A percentile compares a stretch with the other conserved stretches of the same genome.
phyloP scores from a whole-genome alignment of 2,113 vertebrate genomes.

The Nycticorax nycticorax region DNA sequence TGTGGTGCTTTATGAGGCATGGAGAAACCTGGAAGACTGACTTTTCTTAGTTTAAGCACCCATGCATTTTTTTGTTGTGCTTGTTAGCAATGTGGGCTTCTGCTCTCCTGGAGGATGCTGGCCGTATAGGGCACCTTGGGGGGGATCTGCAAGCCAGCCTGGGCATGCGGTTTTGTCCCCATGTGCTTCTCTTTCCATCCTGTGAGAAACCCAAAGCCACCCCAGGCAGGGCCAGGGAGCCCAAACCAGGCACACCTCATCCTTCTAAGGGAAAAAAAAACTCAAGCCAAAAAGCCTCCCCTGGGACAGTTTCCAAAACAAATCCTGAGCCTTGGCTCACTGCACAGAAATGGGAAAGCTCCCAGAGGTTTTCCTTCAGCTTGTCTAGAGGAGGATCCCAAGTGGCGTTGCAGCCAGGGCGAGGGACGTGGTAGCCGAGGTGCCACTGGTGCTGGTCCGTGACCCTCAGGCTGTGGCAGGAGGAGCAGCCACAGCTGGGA shows the following conservation, averaged over 20 bases:
- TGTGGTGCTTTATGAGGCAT: neutral
- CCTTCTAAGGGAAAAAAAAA: neutral
- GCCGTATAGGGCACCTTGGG: accelerated
- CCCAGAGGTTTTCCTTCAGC: neutral
- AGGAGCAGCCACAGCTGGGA: neutral
- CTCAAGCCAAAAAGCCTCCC: neutral
- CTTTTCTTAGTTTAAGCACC: neutral
- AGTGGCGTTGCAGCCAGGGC: neutral
- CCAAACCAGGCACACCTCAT: neutral
- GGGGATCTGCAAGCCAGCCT: neutral
- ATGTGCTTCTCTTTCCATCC: neutral
- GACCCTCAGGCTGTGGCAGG: neutral
- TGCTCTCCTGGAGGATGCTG: neutral
- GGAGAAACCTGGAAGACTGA: neutral
- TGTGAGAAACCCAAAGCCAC: neutral
- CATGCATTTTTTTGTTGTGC: accelerated
- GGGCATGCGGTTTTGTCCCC: neutral
- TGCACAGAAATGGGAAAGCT: neutral
- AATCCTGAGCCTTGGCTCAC: neutral
- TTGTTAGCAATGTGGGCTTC: neutral
- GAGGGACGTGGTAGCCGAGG: accelerated
- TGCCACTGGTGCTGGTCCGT: neutral
- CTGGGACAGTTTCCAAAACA: slow-evolving; percentile 39
- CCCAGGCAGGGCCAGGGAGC: neutral
- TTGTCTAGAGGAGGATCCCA: neutral